Base-by-base conservation (phyloP, 2,113 vertebrate genomes). In the Gambusia affinis region DNA sequence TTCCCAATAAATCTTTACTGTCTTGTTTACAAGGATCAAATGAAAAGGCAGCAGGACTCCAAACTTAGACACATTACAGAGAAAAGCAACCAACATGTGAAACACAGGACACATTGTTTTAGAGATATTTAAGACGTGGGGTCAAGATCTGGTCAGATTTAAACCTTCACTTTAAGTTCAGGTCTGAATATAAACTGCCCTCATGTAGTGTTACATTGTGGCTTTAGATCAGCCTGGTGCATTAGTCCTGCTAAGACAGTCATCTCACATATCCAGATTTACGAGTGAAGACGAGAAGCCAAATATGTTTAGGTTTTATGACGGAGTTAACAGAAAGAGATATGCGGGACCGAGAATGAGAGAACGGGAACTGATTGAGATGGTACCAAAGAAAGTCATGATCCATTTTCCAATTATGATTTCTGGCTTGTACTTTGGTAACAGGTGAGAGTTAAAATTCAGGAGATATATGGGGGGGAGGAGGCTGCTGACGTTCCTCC, bases 401-500 rank as follows among this genome's bases (percentile, higher is more conserved):
- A 35, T 54, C 29, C 69, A 70, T 91, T 91, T 90, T 85, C 60
- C 66, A 86, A 89, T 90, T 79, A 79, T 67, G 75, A 65, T 39
- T 0, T 1, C 33, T 79, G 67, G 66, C 60, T 86, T 81, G 89
- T 89, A 70, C 78, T 81, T 79, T 71, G 81, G 65, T 37, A 76
- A 88, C 89, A 88, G 88, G 87, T 94, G 90, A 76, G 57, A 75
- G 72, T 72, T 80, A 61, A 64, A 47, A 64, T 70, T 28, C 64
- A 31, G 39, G 8, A 24, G 24, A 35, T 33, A 31, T 15, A 17
- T 2, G 61, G 17, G 12, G 64, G 24, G 60, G 27, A 1, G 12
- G 72, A 51, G 78, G 81, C 76, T 89, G 85, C 91, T 92, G 92
- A 92, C 85, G 35, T 78, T 78, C 10, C 70, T 35, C 2, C 65